A percentile compares a stretch with the other conserved stretches of the same genome.
These are phyloP conservation scores for Pampusana beccarii DNA, from an alignment of 2,113 vertebrate species.

Conservation along the genomic window DNA sequence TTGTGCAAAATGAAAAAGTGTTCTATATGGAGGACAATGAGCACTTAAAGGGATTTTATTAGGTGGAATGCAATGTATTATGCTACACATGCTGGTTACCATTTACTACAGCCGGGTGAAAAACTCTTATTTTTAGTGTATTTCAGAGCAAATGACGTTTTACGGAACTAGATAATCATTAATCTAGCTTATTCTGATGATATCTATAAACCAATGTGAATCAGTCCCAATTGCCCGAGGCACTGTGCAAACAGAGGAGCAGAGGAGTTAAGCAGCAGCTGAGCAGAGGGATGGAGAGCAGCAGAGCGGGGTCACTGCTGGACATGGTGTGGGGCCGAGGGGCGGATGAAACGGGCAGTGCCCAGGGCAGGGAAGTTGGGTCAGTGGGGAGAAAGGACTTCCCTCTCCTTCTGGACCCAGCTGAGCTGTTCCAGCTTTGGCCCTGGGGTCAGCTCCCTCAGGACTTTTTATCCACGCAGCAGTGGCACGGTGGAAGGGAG, in stretches of 20 bases:
- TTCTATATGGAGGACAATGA: background rate
- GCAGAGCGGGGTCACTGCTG: background rate
- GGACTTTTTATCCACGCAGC: background rate
- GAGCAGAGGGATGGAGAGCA: fast-evolving
- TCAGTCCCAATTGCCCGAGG: background rate
- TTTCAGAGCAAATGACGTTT: background rate
- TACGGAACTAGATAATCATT: background rate
- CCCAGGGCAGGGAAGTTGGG: background rate
- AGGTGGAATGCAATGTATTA: background rate
- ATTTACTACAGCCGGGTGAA: background rate
- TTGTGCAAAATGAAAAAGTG: background rate
- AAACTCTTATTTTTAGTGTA: background rate
- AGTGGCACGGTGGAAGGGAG: background rate
- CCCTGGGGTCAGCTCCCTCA: background rate
- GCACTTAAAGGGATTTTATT: background rate
- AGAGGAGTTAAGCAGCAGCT: background rate
- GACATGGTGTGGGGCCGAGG: fast-evolving
- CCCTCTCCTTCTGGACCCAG: background rate
- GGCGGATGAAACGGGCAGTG: fast-evolving
- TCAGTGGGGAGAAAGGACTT: background rate
- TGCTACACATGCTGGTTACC: background rate
- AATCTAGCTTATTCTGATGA: background rate
- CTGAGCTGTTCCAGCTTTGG: background rate
- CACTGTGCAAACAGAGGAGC: background rate
- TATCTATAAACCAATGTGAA: background rate